phyloP scores from a whole-genome alignment of 1,140 invertebrate species.

The Pseudomyrmex pallidus region DNA sequence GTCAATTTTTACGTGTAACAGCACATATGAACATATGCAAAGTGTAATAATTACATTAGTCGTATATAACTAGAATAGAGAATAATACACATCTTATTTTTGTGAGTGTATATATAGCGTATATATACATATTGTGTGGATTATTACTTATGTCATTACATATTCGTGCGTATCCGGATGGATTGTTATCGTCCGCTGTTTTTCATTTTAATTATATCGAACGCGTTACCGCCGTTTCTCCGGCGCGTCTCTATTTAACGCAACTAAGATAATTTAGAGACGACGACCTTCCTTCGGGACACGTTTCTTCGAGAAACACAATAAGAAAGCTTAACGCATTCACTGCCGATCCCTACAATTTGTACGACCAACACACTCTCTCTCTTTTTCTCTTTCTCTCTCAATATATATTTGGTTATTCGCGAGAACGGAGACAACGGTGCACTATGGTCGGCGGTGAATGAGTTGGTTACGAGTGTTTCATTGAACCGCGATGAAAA shows the following conservation, averaged over 20 bases:
- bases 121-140: constrained; percentile 69
- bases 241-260: constrained; percentile 32
- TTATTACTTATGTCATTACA: constrained; percentile 54
- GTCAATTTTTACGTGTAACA: constrained; percentile 59
- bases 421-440: constrained; percentile 44
- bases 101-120: constrained; percentile 63
- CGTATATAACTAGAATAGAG: constrained; percentile 75
- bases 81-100: neutral
- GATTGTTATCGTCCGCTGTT: constrained; percentile 22
- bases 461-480: constrained; percentile 29
- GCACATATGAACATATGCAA: constrained; percentile 71
- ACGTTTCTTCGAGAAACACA: constrained; percentile 4
- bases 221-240: constrained; percentile 13
- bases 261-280: constrained; percentile 38
- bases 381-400: neutral
- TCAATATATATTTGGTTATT: neutral
- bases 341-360: constrained; percentile 46
- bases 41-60: constrained; percentile 77
- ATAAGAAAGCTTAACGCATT: constrained; percentile 45
- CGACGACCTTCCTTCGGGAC: constrained; percentile 38
- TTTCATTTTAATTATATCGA: constrained; percentile 36
- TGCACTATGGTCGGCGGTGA: constrained; percentile 44
- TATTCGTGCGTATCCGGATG: constrained; percentile 53
- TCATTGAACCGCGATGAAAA: constrained; percentile 35
- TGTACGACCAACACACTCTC: constrained; percentile 30